Evolutionary conservation across 2,888 invertebrate species (phyloP).

Genomic region (Octodonta nipae): DNA sequence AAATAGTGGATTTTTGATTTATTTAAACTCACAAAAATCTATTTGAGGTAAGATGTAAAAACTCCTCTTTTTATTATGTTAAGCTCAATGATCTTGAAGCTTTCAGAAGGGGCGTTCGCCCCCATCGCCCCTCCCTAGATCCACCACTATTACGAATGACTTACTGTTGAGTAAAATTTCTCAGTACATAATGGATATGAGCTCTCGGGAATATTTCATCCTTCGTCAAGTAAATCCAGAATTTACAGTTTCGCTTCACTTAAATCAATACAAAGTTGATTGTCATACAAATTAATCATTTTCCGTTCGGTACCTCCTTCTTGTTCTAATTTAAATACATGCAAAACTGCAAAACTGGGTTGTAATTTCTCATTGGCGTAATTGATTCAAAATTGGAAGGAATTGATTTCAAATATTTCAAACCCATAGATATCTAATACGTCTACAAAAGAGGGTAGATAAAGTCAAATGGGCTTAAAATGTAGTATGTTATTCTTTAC

Average conservation of each 20-base stretch:
- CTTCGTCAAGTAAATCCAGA: constrained; percentile 89
- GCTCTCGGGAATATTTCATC: constrained; percentile 93
- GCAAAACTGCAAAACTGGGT: constrained; percentile 96
- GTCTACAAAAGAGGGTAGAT: too few relatives aligned
- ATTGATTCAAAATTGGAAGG: constrained; percentile 98
- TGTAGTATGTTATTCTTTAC: too few relatives aligned
- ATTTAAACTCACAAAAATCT: too few relatives aligned
- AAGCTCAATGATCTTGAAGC: too few relatives aligned
- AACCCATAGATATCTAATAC: constrained; percentile 97
- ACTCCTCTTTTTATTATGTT: too few relatives aligned
- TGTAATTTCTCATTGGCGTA: constrained; percentile 98
- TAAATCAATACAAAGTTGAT: constrained; percentile 96
- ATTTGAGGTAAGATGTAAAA: too few relatives aligned
- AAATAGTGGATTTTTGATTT: too few relatives aligned
- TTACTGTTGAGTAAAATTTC: constrained; percentile 67
- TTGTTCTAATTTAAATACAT: constrained; percentile 96
- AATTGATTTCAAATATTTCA: constrained; percentile 90
- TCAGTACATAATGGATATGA: constrained; percentile 83
- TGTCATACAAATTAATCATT: constrained; percentile 97
- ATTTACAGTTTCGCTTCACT: constrained; percentile 91
- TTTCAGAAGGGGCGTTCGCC: too few relatives aligned
- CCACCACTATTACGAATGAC: constrained; percentile 87
- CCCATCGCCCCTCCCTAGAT: too few relatives aligned
- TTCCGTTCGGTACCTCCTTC: constrained; percentile 97
- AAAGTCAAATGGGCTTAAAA: too few relatives aligned